These are phyloP conservation scores for Andrena fulva DNA, from an alignment of 2,888 invertebrate genomes.

Conservation along the genomic window DNA sequence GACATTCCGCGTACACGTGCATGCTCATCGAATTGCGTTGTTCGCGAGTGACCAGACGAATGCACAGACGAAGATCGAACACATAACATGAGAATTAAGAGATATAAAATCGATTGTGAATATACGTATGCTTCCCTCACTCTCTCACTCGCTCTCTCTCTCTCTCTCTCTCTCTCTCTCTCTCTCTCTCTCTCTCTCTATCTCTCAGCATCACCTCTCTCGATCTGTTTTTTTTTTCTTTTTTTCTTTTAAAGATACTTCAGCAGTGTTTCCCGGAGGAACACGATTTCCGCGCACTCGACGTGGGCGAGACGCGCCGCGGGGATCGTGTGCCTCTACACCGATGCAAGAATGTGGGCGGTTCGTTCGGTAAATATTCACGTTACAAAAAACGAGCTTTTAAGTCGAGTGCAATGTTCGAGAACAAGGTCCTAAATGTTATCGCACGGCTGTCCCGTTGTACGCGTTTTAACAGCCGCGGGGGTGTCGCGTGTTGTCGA, in stretches of 20 bases:
- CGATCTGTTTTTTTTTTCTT: not conserved
- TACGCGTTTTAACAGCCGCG: constrained; percentile 24
- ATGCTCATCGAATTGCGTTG: constrained; percentile 65
- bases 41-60: constrained; percentile 50
- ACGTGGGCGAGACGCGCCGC: not conserved
- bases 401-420: constrained; percentile 56
- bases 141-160: not conserved
- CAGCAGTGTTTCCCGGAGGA: constrained; percentile 26
- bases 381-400: constrained; percentile 57
- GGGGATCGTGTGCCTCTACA: constrained; percentile 12
- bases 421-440: constrained; percentile 56
- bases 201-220: not conserved
- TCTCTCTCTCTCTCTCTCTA: not conserved
- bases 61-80: constrained; percentile 70
- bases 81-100: constrained; percentile 71
- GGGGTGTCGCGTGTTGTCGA: constrained; percentile 32
- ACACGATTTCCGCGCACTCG: constrained; percentile 22
- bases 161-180: not conserved
- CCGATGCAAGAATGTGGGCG: constrained; percentile 56
- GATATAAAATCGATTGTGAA: constrained; percentile 71
- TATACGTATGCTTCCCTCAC: constrained; percentile 16
- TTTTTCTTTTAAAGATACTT: constrained; percentile 21
- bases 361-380: constrained; percentile 59
- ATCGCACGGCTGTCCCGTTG: constrained; percentile 33
- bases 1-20: constrained; percentile 64